Percentiles rank a stretch among this genome's conserved stretches.
phyloP scores from a whole-genome alignment of 2,113 vertebrate species.

The Acrocephalus kingi region DNA sequence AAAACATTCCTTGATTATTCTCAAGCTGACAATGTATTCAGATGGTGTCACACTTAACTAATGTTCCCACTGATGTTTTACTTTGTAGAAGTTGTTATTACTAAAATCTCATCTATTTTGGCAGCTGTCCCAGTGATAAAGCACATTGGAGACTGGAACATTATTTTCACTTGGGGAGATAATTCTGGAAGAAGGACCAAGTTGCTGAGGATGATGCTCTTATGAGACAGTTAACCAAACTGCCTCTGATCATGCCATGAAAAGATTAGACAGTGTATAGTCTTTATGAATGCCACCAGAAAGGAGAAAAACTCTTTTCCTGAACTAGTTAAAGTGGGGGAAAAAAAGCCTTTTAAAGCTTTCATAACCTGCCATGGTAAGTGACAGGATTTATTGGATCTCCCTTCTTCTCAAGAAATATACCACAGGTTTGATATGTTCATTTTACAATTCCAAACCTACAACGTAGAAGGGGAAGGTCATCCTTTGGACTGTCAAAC shows the following conservation, averaged over 20 bases:
- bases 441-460: neutral
- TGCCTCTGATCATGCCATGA: neutral
- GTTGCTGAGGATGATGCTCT: neutral
- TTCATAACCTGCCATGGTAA: neutral
- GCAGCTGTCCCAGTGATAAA: neutral
- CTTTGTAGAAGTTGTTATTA: neutral
- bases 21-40: neutral
- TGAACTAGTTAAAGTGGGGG: neutral
- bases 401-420: neutral
- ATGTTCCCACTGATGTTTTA: neutral
- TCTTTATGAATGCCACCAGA: neutral
- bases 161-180: neutral
- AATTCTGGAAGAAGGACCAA: neutral
- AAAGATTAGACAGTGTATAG: neutral
- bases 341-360: neutral
- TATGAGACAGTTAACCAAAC: neutral
- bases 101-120: neutral
- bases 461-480: neutral
- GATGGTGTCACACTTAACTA: neutral
- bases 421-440: neutral
- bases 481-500: neutral
- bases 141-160: neutral
- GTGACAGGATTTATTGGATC: neutral
- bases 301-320: neutral
- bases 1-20: neutral